These are phyloP conservation scores for Battus philenor DNA, from an alignment of 1,140 invertebrate genomes.

Conservation along the genomic window DNA sequence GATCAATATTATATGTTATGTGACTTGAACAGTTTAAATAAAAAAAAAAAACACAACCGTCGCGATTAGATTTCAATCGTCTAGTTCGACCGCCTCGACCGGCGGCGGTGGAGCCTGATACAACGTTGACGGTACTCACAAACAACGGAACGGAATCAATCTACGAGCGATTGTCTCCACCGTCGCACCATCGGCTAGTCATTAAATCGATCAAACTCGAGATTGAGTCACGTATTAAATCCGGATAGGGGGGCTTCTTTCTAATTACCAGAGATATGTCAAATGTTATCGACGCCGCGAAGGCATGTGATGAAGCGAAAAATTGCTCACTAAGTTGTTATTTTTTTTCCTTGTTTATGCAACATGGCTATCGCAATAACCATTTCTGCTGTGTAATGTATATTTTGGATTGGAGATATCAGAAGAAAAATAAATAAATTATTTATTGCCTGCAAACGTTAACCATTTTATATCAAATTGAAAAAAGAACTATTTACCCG, in stretches of 20 bases:
- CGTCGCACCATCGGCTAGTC: constrained; percentile 27
- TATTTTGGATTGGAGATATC: too few species aligned
- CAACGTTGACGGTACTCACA: constrained; percentile 2
- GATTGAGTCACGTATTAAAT: constrained; percentile 66
- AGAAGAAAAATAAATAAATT: too few species aligned
- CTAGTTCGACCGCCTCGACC: neutral
- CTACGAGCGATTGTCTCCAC: constrained; percentile 35
- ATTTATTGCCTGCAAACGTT: too few species aligned
- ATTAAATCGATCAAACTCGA: constrained; percentile 41
- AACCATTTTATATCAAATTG: too few species aligned
- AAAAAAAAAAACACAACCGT: neutral
- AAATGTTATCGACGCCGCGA: constrained; percentile 31
- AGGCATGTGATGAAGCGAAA: constrained; percentile 29
- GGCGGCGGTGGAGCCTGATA: neutral
- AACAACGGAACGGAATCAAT: constrained; percentile 24
- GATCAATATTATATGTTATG: too few species aligned
- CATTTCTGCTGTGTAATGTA: too few species aligned
- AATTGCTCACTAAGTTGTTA: too few species aligned
- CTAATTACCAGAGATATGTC: constrained; percentile 69
- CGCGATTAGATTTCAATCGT: neutral
- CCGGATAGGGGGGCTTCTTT: constrained; percentile 56
- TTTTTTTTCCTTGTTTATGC: too few species aligned
- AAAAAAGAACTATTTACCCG: neutral
- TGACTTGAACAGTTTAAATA: neutral
- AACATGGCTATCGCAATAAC: too few species aligned